Evolutionary conservation across 2,888 invertebrate species (phyloP).

Genomic region (Neoascia interrupta): DNA sequence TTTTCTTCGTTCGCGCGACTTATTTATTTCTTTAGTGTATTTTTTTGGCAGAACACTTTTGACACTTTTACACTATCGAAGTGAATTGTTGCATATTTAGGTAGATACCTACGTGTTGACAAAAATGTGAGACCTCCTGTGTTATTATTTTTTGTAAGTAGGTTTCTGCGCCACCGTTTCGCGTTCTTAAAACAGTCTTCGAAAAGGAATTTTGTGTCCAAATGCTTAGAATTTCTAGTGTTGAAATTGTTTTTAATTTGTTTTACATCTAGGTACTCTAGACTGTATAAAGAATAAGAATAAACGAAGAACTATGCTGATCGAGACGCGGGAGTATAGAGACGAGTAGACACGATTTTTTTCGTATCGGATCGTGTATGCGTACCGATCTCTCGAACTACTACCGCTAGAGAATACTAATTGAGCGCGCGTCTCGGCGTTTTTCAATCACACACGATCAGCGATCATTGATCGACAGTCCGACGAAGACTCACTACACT

Average conservation of each 20-base stretch:
- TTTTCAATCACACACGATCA: conserved; percentile 59
- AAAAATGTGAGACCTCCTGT: too few species aligned
- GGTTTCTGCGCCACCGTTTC: too few species aligned
- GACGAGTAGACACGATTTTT: conserved; percentile 32
- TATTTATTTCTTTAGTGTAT: conserved; percentile 21
- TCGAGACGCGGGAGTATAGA: conserved; percentile 19
- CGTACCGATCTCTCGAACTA: conserved; percentile 61
- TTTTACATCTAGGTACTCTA: conserved; percentile 46
- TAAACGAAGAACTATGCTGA: conserved; percentile 23
- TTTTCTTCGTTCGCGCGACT: conserved; percentile 12
- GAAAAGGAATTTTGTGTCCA: too few species aligned
- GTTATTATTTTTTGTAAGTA: too few species aligned
- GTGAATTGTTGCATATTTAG: too few species aligned
- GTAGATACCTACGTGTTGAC: too few species aligned
- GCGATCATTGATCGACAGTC: conserved; percentile 47
- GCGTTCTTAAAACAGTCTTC: too few species aligned
- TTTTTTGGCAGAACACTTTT: conserved; percentile 27
- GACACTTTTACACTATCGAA: conserved; percentile 27
- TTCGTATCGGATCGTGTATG: conserved; percentile 49
- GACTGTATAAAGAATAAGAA: conserved; percentile 27
- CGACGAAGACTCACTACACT: conserved; percentile 26
- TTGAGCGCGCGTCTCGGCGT: conserved; percentile 58
- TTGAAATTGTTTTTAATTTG: conserved; percentile 53
- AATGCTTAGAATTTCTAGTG: too few species aligned
- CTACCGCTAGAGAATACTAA: conserved; percentile 66